Base-by-base conservation (phyloP, 2,888 invertebrate species). In the Cecidostiba fungosa region DNA sequence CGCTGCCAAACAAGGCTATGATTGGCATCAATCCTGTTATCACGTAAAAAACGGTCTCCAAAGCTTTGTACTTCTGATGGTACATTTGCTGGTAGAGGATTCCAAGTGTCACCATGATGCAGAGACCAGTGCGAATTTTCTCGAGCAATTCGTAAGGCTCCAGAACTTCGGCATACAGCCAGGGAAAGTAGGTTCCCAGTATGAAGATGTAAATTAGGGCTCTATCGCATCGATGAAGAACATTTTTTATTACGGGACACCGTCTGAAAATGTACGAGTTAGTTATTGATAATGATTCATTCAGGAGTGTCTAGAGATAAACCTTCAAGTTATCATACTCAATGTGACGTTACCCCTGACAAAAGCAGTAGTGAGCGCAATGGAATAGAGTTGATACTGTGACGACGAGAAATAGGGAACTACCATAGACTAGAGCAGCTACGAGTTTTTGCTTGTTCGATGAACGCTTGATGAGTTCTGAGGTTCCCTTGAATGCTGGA, bases 261-360 rank as follows among this genome's bases (percentile, higher is more conserved):
- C 26, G 19, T 4, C 70, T 70, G 36, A n/a, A 59, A n/a, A 59
- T 5, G 6, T 50, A n/a, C 19, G 23, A 59, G 43, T 43, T 43
- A 5, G n/a, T 23, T 23, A 8, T 59, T n/a, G n/a, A 23, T 1
- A n/a, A n/a, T 2, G 6, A 19, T 3, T 19, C 2, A 8, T 59
- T n/a, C n/a, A 23, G 26, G 26, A n/a, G 23, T n/a, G 1, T 6
- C 8, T 59, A 0, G 50, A 50, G 54, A 59, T 59, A 23, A 59
- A 59, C 5, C 54, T 59, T 59, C 16, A 50, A 19, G 50, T 50
- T 50, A 50, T 50, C 50, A 50, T 59, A 59, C 54, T n/a, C n/a
- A 59, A 50, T 43, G 43, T 43, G 43, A 43, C 43, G 26, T 69
- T 32, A 70, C 70, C 70, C 70, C 36, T 70, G n/a, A 36, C n/a